These are phyloP conservation scores for Capreolus pygargus DNA, from an alignment of 2,113 vertebrate species.

Conservation along the genomic window DNA sequence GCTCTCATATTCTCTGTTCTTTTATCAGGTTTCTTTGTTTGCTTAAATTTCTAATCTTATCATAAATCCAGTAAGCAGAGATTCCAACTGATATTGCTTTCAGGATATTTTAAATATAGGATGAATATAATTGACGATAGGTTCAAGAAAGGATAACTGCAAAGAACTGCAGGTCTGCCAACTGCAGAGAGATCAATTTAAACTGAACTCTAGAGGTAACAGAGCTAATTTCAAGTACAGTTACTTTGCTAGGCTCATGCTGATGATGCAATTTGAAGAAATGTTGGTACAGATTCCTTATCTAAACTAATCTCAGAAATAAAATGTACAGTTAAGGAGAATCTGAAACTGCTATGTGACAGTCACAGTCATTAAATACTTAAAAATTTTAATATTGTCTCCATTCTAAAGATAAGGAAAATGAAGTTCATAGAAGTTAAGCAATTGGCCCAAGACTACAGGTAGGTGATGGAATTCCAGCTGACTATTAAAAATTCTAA, in stretches of 20 bases:
- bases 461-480: background rate
- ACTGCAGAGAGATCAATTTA: background rate
- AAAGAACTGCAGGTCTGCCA: background rate
- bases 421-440: background rate
- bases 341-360: background rate
- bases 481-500: background rate
- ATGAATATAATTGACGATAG: background rate
- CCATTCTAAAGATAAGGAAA: background rate
- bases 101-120: background rate
- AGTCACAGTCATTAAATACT: background rate
- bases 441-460: background rate
- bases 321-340: background rate
- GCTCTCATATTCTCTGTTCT: background rate
- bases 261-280: slow-evolving; percentile 1
- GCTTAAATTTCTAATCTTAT: background rate
- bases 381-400: background rate
- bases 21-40: background rate
- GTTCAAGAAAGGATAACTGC: background rate
- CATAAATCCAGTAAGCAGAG: background rate
- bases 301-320: background rate
- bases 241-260: background rate
- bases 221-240: background rate
- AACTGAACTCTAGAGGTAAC: background rate
- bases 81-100: background rate
- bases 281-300: background rate